Conservation (phyloP, 1,140 invertebrate species). For the Zaprionus inermis region DNA sequence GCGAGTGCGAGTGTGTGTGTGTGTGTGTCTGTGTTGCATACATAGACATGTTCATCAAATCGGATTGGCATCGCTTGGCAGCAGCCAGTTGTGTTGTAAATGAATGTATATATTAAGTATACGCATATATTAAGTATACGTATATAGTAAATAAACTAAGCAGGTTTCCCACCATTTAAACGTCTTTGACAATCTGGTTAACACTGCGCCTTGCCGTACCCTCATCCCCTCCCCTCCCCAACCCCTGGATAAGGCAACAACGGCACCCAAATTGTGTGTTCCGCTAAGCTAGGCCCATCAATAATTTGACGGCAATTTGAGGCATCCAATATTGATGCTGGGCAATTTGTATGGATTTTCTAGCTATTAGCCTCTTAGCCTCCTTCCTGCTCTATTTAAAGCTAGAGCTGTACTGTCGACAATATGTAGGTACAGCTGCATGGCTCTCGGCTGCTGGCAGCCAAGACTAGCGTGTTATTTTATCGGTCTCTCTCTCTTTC, state of each 20-base stretch:
- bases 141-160: too few species aligned
- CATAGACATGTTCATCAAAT: constrained; percentile 59
- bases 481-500: background rate
- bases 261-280: constrained; percentile 15
- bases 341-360: constrained; percentile 69
- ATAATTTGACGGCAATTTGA: constrained; percentile 63
- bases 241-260: background rate
- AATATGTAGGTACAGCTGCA: background rate
- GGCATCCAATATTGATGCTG: constrained; percentile 64
- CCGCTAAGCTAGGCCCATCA: constrained; percentile 54
- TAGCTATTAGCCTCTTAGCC: too few species aligned
- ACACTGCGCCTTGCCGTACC: constrained; percentile 16
- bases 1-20: constrained; percentile 26
- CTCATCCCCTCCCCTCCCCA: too few species aligned
- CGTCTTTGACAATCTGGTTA: constrained; percentile 23
- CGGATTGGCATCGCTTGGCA: constrained; percentile 53
- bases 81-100: too few species aligned
- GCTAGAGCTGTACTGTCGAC: background rate
- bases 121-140: too few species aligned
- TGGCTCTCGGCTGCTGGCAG: constrained; percentile 3
- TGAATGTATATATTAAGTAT: too few species aligned
- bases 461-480: background rate
- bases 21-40: constrained; percentile 13
- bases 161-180: too few species aligned
- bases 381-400: background rate